Evolutionary conservation across 23 tunicate species (phyloP).

Genomic region (Ascidia mentula): DNA sequence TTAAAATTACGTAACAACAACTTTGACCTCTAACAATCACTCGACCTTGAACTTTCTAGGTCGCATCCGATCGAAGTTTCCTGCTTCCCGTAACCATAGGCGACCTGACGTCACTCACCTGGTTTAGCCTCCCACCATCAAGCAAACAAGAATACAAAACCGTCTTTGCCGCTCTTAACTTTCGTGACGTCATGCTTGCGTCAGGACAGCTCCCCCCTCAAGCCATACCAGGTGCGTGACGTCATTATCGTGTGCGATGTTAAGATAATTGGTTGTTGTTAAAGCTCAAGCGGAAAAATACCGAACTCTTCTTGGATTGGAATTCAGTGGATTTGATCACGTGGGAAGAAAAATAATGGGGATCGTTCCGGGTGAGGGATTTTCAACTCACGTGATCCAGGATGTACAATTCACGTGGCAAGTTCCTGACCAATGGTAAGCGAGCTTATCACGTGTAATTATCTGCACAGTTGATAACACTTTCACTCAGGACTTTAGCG

Average conservation of each 20-base stretch:
- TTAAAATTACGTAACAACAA: too few relatives aligned
- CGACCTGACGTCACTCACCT: slow-evolving; percentile 4
- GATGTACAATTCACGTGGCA: slow-evolving; percentile 11
- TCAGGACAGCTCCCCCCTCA: slow-evolving; percentile 21
- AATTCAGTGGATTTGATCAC: slow-evolving; percentile 26
- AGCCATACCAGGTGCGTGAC: slow-evolving; percentile 3
- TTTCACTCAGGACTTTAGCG: slow-evolving; percentile 13
- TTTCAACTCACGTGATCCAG: slow-evolving; percentile 21
- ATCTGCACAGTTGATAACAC: not conserved
- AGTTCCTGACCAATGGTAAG: slow-evolving; percentile 31
- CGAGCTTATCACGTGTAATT: not conserved
- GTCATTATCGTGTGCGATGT: not conserved
- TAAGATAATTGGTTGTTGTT: not conserved
- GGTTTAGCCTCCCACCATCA: not conserved
- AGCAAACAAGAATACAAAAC: not conserved
- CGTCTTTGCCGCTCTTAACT: slow-evolving; percentile 21
- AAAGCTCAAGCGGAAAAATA: not conserved
- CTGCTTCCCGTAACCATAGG: not conserved
- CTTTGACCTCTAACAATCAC: not conserved
- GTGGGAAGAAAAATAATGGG: slow-evolving; percentile 15
- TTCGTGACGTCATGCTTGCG: slow-evolving; percentile 24
- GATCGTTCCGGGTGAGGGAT: slow-evolving; percentile 13
- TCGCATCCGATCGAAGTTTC: not conserved
- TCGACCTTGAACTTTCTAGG: not conserved
- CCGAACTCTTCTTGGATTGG: slow-evolving; percentile 19